Conservation (phyloP, 1,140 invertebrate species). For the Chironomus striatipennis region DNA sequence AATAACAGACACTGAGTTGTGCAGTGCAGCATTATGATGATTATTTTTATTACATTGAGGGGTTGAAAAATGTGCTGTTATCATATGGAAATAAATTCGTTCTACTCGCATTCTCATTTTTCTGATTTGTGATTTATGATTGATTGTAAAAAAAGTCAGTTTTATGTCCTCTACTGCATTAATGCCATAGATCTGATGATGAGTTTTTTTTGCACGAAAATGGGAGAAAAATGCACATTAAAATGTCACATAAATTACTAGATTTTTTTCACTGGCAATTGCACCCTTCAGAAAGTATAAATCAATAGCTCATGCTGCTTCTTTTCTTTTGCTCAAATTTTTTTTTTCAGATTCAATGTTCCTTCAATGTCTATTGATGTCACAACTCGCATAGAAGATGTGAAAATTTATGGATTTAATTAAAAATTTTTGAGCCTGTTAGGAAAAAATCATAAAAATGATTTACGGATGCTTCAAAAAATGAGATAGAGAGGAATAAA, state of each 20-base stretch:
- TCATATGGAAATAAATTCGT: conserved; percentile 3
- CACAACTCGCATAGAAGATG: background rate
- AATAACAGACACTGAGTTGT: background rate
- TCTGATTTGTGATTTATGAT: conserved; percentile 18
- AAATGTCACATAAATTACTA: conserved; percentile 21
- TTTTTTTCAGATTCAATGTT: too few species aligned
- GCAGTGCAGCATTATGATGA: background rate
- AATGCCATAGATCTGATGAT: background rate
- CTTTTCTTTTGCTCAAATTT: background rate
- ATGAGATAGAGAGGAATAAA: background rate
- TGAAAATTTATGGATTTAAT: conserved; percentile 15
- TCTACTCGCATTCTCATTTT: background rate
- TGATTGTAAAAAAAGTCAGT: background rate
- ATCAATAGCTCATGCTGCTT: background rate
- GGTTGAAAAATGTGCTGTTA: background rate
- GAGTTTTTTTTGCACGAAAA: conserved; percentile 11
- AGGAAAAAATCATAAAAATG: background rate
- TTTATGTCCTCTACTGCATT: background rate
- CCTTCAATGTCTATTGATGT: background rate
- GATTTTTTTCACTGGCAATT: conserved; percentile 14
- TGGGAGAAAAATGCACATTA: conserved; percentile 18
- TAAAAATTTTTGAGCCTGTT: background rate
- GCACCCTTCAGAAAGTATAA: conserved; percentile 10
- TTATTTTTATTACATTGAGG: background rate
- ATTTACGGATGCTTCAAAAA: background rate